Evolutionary conservation across 2,797 vertebrate species (phyloP).

Genomic region (Scolopax bukidnonensis): DNA sequence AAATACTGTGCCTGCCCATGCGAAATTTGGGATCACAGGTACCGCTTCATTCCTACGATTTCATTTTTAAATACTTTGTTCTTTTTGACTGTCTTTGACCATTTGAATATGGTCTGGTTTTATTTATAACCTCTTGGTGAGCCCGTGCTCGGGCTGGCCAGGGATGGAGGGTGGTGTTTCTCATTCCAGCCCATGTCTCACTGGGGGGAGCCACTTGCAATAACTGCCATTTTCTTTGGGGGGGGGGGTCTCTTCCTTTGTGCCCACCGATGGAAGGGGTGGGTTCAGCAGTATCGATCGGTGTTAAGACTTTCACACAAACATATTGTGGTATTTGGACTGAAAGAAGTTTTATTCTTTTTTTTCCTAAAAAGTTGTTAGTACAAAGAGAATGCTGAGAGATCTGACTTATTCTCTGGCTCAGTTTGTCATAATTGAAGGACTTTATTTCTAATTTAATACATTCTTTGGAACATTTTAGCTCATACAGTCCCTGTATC

Average conservation of each 20-base stretch:
- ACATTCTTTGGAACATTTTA: not conserved
- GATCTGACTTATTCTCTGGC: not conserved
- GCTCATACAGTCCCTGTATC: not conserved
- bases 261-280: not conserved
- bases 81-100: not conserved
- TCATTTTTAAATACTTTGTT: not conserved
- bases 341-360: not conserved
- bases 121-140: not conserved
- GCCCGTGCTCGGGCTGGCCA: not conserved
- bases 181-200: not conserved
- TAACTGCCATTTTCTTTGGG: not conserved
- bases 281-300: not conserved
- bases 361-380: not conserved
- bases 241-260: not conserved
- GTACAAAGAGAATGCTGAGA: not conserved
- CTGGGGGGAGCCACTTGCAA: not conserved
- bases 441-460: conserved; percentile 16
- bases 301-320: not conserved
- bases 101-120: not conserved
- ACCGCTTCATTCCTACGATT: not conserved
- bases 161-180: not conserved
- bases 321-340: not conserved
- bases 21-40: not conserved
- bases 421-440: conserved; percentile 10
- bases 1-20: not conserved